These are phyloP conservation scores for Diglossa cyanea DNA, from an alignment of 2,797 vertebrate species.

Conservation along the genomic window DNA sequence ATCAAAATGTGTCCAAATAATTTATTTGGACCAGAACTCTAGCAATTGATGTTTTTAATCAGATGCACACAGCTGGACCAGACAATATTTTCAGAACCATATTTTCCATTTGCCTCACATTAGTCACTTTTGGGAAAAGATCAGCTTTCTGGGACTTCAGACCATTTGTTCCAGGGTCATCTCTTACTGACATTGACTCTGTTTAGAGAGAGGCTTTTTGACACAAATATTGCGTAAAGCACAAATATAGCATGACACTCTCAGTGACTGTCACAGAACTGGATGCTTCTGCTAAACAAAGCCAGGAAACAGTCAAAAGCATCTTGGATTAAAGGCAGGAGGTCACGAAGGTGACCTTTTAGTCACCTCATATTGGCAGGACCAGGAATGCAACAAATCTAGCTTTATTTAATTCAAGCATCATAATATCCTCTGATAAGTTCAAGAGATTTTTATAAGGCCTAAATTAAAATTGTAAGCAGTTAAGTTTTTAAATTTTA, in stretches of 20 bases:
- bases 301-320: constrained; percentile 38
- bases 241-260: neutral
- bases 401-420: neutral
- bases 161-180: constrained; percentile 12
- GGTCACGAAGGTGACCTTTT: neutral
- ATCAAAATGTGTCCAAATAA: neutral
- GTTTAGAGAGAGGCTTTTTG: constrained; percentile 17
- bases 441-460: neutral
- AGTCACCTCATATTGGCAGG: neutral
- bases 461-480: neutral
- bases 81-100: neutral
- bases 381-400: neutral
- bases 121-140: constrained; percentile 49
- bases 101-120: constrained; percentile 32
- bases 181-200: neutral
- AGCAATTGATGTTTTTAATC: constrained; percentile 11
- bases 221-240: neutral
- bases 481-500: neutral
- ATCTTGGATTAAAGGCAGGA: neutral
- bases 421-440: neutral
- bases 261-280: neutral
- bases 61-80: neutral
- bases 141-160: constrained; percentile 3
- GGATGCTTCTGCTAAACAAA: constrained; percentile 39
- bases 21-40: neutral